These are phyloP conservation scores for Aricia artaxerxes DNA, from an alignment of 2,888 invertebrate genomes.

Conservation along the genomic window DNA sequence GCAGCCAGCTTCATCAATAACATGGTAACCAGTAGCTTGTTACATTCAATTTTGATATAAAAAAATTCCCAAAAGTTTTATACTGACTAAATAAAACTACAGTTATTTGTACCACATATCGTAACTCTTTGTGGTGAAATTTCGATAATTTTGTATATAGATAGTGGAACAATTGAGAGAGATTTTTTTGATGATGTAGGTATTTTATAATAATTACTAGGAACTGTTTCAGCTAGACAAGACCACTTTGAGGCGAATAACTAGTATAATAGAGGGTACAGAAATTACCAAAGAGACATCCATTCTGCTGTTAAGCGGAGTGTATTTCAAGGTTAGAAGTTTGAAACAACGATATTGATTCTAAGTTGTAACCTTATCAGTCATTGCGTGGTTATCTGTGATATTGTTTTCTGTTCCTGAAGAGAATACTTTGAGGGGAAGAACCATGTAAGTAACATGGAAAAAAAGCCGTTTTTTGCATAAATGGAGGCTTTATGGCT, in stretches of 20 bases:
- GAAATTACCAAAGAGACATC: constrained; percentile 53
- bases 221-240: constrained; percentile 47
- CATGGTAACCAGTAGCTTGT: constrained; percentile 47
- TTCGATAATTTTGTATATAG: too few species aligned
- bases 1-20: constrained; percentile 54
- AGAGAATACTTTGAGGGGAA: too few species aligned
- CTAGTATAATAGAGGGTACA: constrained; percentile 47
- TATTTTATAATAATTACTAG: not conserved
- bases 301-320: constrained; percentile 53
- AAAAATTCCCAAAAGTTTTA: not conserved
- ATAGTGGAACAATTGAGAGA: too few species aligned
- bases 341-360: not conserved
- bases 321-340: constrained; percentile 53
- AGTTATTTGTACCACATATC: too few species aligned
- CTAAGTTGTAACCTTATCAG: not conserved
- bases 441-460: too few species aligned
- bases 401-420: too few species aligned
- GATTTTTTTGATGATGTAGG: not conserved
- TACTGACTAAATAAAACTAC: not conserved
- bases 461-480: too few species aligned
- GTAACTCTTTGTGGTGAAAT: too few species aligned
- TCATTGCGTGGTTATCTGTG: not conserved
- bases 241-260: constrained; percentile 49
- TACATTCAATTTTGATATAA: not conserved
- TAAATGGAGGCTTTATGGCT: too few species aligned